Evolutionary conservation across 2,797 vertebrate genomes (phyloP), one percentile per base, ranked within the genome.

Genomic region (Sebastes taczanowskii): DNA sequence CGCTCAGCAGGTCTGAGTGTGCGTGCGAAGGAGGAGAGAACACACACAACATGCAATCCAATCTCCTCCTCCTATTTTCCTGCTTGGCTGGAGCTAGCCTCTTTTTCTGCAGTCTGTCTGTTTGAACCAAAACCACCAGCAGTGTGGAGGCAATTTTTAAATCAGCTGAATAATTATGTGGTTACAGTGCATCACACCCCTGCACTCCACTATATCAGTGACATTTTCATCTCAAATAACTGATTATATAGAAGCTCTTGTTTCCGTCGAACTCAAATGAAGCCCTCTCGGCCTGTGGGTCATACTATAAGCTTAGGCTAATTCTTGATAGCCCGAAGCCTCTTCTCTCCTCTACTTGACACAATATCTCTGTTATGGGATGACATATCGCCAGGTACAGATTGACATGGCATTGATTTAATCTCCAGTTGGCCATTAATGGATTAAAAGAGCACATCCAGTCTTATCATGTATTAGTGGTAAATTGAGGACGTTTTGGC

Each of bases 141-240:
- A 72, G 85, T 38, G 83, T 85, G 68, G 74, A 85, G 73, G 88
- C 90, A 91, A 91, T 94, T 92, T 92, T 90, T 89, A 91, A 92
- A 94, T 94, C 90, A 90, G 71, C 88, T 77, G 78, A 89, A 90
- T 92, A 93, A 92, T 91, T 91, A 88, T 71, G 65, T 78, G 80
- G 88, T 88, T 89, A 80, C 58, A 86, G 79, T 73, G 78, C 83
- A 83, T 88, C 86, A 86, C 85, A 87, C 86, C 88, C 88, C 77
- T 82, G 77, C 74, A 62, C 83, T 83, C 73, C 59, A 83, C 80
- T 86, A 85, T 84, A 89, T 89, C 87, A 64, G 75, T 92, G 91
- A 93, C 86, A 90, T 92, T 93, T 93, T 89, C 77, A 90, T 89
- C 89, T 88, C 32, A 89, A 86, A 82, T 80, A 85, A 85, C 80